Evolutionary conservation across 1,140 invertebrate species (phyloP), one percentile per base, ranked within the genome.

Genomic region (Bombus pyrosoma): DNA sequence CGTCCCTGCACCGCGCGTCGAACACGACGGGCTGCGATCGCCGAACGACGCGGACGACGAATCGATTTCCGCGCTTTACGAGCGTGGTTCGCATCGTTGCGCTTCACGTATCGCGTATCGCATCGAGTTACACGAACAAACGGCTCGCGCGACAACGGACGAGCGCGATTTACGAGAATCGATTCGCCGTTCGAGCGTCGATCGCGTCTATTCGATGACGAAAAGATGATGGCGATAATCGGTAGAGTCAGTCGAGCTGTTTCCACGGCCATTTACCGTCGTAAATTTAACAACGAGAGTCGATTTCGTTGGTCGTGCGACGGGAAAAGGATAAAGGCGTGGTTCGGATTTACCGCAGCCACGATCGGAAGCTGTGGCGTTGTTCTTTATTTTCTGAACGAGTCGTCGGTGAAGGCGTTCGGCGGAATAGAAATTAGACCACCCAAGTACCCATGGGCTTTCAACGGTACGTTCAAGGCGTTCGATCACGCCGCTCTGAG

Each of bases 401-500:
- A 91, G 32, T 87, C 83, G 76, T 90, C 91, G 37, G 89, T 91
- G 8, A 75, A 62, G 18, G 89, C 91, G 39, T 28, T 68, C 15
- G 62, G 18, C 1, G 53, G 15, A 9, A 2, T 2, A 9, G 15
- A 18, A 6, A 73, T 25, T 0, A 15, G 57, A 9, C 95, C 98
- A 41, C 97, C 97, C 8, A 96, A 97, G 34, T 97, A 97, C 92
- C 97, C 97, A 37, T 99, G 98, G 98, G 96, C 93, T 85, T 98
- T 99, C 92, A 95, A 96, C 87, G 97, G 98, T 66, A 91, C 96
- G 37, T 96, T 99, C 89, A 95, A 96, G 66, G 96, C 98, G 59
- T 95, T 99, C 86, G 98, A 99, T 95, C 98, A 98, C 96, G 96
- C 97, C 87, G 97, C 97, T 96, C 95, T 99, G 64, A 97, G 99